Evolutionary conservation across 1,140 invertebrate species (phyloP).

Genomic region (Penaeus japonicus): DNA sequence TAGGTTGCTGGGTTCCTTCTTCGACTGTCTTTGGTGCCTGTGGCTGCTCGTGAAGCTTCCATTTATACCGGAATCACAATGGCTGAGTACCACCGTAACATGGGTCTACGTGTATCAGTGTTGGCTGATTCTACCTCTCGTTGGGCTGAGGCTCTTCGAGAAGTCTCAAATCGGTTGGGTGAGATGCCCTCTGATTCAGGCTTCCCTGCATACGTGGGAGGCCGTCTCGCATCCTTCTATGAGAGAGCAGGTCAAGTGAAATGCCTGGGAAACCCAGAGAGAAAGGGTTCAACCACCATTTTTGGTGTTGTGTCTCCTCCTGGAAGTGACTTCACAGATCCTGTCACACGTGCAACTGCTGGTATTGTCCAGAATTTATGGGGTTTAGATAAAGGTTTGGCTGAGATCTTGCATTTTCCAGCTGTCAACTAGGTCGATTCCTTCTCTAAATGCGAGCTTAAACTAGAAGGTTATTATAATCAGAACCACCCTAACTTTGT

Average conservation of each 20-base stretch:
- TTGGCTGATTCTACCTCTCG: slow-evolving; percentile 99
- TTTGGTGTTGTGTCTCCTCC: slow-evolving; percentile 99
- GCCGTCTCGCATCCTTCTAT: slow-evolving; percentile 98
- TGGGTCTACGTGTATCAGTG: slow-evolving; percentile 99
- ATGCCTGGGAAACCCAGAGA: slow-evolving; percentile 96
- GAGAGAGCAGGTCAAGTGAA: slow-evolving; percentile 97
- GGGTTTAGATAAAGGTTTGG: slow-evolving; percentile 99
- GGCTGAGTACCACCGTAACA: slow-evolving; percentile 96
- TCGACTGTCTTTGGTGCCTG: too few relatives aligned
- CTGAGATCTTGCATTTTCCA: slow-evolving; percentile 99
- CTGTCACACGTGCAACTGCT: slow-evolving; percentile 97
- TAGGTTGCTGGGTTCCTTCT: too few relatives aligned
- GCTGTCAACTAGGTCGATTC: slow-evolving; percentile 99
- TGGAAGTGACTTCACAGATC: slow-evolving; percentile 99
- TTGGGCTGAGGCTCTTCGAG: slow-evolving; percentile 99
- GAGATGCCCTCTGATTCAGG: slow-evolving; percentile 99
- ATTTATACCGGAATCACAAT: slow-evolving; percentile 99
- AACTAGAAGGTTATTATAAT: slow-evolving; percentile 98
- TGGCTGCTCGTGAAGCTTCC: slow-evolving; percentile 99
- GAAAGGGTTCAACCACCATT: slow-evolving; percentile 98
- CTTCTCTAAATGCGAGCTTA: slow-evolving; percentile 98
- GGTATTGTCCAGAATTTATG: slow-evolving; percentile 99
- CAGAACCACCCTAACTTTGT: slow-evolving; percentile 99
- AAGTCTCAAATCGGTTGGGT: slow-evolving; percentile 99
- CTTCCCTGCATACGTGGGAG: slow-evolving; percentile 98